These are phyloP conservation scores for Corvus cornix DNA, from an alignment of 2,113 vertebrate species.

Conservation along the genomic window DNA sequence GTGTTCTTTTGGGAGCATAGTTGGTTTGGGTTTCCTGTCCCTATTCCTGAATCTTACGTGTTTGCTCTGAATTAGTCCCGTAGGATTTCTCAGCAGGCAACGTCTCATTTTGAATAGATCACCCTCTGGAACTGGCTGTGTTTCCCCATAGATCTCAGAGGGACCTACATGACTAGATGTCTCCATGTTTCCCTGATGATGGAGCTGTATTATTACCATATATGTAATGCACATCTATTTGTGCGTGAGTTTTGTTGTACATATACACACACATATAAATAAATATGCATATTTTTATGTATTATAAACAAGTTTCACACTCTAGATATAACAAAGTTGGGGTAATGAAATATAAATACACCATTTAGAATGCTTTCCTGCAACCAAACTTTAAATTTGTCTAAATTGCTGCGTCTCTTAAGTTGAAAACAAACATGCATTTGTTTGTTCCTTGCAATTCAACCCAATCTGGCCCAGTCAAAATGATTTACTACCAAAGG, in stretches of 20 bases:
- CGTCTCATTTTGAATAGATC: not conserved
- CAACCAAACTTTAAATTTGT: not conserved
- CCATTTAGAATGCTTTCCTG: not conserved
- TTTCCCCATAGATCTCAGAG: not conserved
- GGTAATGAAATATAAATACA: not conserved
- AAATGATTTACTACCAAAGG: slow-evolving; percentile 5
- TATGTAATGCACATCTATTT: not conserved
- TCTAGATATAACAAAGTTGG: not conserved
- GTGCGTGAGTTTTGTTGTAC: not conserved
- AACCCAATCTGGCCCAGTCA: not conserved
- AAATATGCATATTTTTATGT: not conserved
- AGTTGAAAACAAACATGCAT: not conserved
- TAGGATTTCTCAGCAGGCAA: not conserved
- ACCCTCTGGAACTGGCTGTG: not conserved
- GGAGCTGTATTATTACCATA: not conserved
- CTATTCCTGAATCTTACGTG: not conserved
- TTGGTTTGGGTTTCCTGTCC: not conserved
- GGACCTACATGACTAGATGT: not conserved
- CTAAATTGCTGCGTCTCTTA: not conserved
- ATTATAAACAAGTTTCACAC: not conserved
- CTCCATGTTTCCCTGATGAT: not conserved
- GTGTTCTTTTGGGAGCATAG: not conserved
- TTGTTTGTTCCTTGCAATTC: not conserved
- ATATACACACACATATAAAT: not conserved
- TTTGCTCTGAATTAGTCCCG: not conserved